Evolutionary conservation across 1,140 invertebrate genomes (phyloP), one percentile per base, ranked within the genome.

Genomic region (Orius insidiosus): DNA sequence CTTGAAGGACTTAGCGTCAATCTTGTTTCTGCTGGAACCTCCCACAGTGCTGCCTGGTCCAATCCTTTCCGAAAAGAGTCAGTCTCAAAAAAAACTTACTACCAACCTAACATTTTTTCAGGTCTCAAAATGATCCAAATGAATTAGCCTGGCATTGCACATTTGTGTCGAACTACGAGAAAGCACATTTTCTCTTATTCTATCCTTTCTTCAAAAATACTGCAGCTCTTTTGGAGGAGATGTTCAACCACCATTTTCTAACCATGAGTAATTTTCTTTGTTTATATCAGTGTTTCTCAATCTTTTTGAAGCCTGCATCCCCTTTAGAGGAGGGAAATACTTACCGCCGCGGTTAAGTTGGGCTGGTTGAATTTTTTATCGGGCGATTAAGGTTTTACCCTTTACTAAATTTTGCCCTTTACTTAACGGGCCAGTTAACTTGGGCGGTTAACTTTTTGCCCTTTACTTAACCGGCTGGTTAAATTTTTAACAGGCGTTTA

Each of bases 21-120:
- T 36, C 68, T 73, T 52, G 76, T 79, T 24, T 76, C 75, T 31
- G 76, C 77, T 54, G 76, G 76, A 31, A 75, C 75, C 7, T 75
- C 72, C 1, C 77, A 80, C 57, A 75, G 72, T 46, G 64, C 79
- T 15, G 74, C 74, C 24, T 80, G 75, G 75, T 76, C 76, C n/a
- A 68, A 71, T 3, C 54, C 69, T 14, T 70, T 73, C 6, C 60
- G 59, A 13, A 69, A 75, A 57, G 59, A 59, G 58, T 66, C 53
- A 56, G 31, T 37, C 32, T 10, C n/a, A 30, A 15, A n/a, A 33
- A 11, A 10, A 14, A 10, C 9, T 7, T 32, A 8, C 5, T 32
- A n/a, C n/a, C n/a, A n/a, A n/a, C n/a, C n/a, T n/a, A n/a, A 6
- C 39, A 41, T 41, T 15, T 41, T 15, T 41, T 15, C 37, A 41